Conservation (phyloP, 2,113 vertebrate genomes). For the Sclerurus mexicanus region DNA sequence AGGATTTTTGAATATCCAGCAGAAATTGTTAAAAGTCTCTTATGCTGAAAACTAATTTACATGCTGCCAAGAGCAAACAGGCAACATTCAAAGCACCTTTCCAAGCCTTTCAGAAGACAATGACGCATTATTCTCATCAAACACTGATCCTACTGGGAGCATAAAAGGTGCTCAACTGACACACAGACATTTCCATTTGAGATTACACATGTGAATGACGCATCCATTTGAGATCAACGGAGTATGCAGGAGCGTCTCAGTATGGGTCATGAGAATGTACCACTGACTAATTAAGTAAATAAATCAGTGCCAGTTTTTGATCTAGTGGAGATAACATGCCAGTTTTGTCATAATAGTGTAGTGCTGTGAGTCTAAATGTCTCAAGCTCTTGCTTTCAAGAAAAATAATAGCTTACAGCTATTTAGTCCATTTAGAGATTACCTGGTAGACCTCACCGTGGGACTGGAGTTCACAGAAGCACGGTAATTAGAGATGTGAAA, state of each 20-base stretch:
- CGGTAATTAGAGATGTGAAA: not conserved
- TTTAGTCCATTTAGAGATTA: not conserved
- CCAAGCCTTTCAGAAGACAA: not conserved
- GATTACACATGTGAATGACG: not conserved
- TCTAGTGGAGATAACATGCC: not conserved
- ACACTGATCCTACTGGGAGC: not conserved
- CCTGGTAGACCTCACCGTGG: not conserved
- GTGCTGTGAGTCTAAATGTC: not conserved
- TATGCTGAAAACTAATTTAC: not conserved
- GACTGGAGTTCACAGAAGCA: not conserved
- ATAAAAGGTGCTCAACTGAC: not conserved
- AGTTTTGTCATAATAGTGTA: not conserved
- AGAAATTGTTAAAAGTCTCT: not conserved
- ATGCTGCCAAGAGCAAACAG: not conserved
- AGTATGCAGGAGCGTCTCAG: not conserved
- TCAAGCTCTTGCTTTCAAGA: not conserved
- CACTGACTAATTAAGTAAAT: conserved; percentile 1
- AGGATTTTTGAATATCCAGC: not conserved
- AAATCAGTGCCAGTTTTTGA: not conserved
- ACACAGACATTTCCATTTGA: not conserved
- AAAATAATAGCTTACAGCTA: not conserved
- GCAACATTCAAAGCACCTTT: not conserved
- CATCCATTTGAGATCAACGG: not conserved
- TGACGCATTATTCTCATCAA: not conserved
- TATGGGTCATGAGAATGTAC: not conserved